These are phyloP conservation scores for Botia almorhae DNA, from an alignment of 2,797 vertebrate genomes.

Conservation along the genomic window DNA sequence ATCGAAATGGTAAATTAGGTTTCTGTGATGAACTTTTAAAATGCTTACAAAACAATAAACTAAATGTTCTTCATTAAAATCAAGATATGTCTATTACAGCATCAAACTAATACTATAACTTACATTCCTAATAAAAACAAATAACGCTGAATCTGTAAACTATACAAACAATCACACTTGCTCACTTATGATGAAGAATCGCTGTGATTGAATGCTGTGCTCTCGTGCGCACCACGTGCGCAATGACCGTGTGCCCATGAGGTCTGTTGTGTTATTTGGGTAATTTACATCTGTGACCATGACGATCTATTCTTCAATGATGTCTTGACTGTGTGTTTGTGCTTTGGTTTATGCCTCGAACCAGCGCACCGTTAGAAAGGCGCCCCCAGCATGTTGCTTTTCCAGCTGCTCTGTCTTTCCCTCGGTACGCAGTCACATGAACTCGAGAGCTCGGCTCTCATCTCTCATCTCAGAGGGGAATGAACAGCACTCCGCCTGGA, in stretches of 20 bases:
- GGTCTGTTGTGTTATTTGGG: slow-evolving; percentile 34
- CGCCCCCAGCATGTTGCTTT: slow-evolving; percentile 52
- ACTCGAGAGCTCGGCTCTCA: slow-evolving; percentile 64
- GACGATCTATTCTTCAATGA: slow-evolving; percentile 32
- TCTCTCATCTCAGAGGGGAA: slow-evolving; percentile 70
- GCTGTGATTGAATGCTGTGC: no score
- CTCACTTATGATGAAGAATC: no score
- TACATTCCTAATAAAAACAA: no score
- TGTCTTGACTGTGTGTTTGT: slow-evolving; percentile 40
- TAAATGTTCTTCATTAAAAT: no score
- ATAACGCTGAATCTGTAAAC: no score
- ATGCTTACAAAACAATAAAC: no score
- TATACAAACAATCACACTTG: no score
- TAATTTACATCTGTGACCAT: slow-evolving; percentile 43
- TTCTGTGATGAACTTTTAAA: no score
- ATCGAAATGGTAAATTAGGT: no score
- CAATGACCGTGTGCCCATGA: slow-evolving; percentile 31
- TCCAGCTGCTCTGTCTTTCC: slow-evolving; percentile 51
- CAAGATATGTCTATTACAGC: no score
- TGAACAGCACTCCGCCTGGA: slow-evolving; percentile 79
- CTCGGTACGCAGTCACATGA: slow-evolving; percentile 62
- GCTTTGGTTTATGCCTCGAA: slow-evolving; percentile 42
- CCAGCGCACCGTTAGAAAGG: slow-evolving; percentile 44
- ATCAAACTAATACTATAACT: no score
- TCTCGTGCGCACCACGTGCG: no score